Conservation (phyloP, 2,888 invertebrate genomes). For the Papilio protenor region DNA sequence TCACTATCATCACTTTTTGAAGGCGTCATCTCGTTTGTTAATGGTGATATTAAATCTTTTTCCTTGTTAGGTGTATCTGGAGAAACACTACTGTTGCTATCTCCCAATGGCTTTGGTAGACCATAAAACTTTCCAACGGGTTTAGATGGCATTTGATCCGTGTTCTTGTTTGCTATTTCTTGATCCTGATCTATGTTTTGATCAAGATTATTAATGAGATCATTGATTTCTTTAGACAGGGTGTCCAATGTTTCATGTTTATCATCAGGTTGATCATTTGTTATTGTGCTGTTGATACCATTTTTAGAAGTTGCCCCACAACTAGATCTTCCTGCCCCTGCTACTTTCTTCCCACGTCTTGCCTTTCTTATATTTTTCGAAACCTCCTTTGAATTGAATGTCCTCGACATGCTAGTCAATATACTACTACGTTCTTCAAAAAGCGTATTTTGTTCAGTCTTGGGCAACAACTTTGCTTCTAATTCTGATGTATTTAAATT, state of each 20-base stretch:
- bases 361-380: conserved; percentile 80
- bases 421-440: conserved; percentile 80
- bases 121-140: conserved; percentile 73
- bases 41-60: conserved; percentile 59
- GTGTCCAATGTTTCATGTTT: conserved; percentile 76
- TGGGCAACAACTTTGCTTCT: conserved; percentile 84
- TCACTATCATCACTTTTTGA: conserved; percentile 77
- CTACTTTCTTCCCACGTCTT: conserved; percentile 76
- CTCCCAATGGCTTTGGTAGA: conserved; percentile 68
- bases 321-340: conserved; percentile 60
- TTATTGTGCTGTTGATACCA: conserved; percentile 56
- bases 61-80: conserved; percentile 76
- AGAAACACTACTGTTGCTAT: conserved; percentile 66
- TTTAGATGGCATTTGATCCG: conserved; percentile 67
- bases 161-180: conserved; percentile 56
- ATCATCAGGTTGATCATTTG: conserved; percentile 64
- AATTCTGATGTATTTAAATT: conserved; percentile 80
- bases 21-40: conserved; percentile 70
- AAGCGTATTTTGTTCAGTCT: conserved; percentile 85
- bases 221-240: conserved; percentile 77
- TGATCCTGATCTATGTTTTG: conserved; percentile 74
- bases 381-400: conserved; percentile 80
- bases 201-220: conserved; percentile 77
- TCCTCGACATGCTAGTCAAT: conserved; percentile 82
- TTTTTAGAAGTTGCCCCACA: conserved; percentile 52